Evolutionary conservation across 2,888 invertebrate species (phyloP), one percentile per base, ranked within the genome.

Genomic region (Spodoptera littoralis): DNA sequence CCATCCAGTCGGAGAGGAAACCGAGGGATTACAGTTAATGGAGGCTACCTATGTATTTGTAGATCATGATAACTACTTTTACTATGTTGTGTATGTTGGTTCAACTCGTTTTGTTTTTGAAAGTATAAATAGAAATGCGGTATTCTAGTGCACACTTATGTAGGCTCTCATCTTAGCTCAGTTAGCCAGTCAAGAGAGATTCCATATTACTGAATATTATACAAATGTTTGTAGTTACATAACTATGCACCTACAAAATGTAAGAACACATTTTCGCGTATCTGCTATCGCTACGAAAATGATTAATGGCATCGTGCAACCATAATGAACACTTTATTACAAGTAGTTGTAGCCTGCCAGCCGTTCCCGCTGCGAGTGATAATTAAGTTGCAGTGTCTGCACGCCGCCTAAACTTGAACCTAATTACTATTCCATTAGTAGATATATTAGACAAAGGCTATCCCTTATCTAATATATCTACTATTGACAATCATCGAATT

Each of bases 321-420:
- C 44, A 27, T 56, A 62, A 65, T 61, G 43, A 66, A 44, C 46
- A 52, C 43, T 52, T 71, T 54, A 51, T 55, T 58, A 49, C 49
- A 60, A 60, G 53, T 58, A 41, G 13, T 52, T 65, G 55, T 30
- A 13, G 5, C n/a, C 61, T 24, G 49, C 52, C 55, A 72, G 30
- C 13, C 45, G 22, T 24, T 53, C 24, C 57, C 55, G 36, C 18
- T 42, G 41, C 11, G 6, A 18, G 18, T 41, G 11, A 46, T 72
- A 54, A 65, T 65, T 59, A 68, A 56, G 48, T 55, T 66, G 65
- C 62, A 58, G 50, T 48, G 46, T 63, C 60, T 65, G 49, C 41
- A 68, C 51, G 43, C 9, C 6, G 30, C 60, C 46, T 55, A 42
- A 58, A 56, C 18, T 49, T 45, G n/a, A 59, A 56, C 55, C 36